phyloP scores from a whole-genome alignment of 2,797 vertebrate species.

The Cyclopterus lumpus region DNA sequence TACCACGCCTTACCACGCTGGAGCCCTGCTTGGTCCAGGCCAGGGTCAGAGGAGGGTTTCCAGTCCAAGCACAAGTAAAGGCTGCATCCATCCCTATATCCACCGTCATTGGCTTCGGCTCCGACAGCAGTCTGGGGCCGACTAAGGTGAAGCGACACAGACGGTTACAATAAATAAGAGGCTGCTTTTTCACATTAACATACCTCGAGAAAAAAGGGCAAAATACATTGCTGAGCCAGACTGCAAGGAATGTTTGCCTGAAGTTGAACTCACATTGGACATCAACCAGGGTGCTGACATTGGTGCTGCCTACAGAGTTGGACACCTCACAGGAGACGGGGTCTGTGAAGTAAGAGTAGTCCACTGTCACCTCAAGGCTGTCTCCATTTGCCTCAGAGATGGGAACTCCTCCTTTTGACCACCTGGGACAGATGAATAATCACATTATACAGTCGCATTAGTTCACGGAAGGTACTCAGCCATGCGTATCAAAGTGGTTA shows the following conservation, averaged over 20 bases:
- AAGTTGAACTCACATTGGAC: slow-evolving; percentile 88
- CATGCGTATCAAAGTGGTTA: slow-evolving; percentile 60
- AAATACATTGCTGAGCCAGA: slow-evolving; percentile 3
- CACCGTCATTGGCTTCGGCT: slow-evolving; percentile 87
- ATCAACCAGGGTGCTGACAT: slow-evolving; percentile 92
- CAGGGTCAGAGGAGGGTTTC: slow-evolving; percentile 91
- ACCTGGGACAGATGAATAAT: slow-evolving; percentile 80
- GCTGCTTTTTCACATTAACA: slow-evolving; percentile 26
- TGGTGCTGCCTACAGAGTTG: slow-evolving; percentile 92
- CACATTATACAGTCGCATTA: slow-evolving; percentile 61
- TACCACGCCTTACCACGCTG: slow-evolving; percentile 85
- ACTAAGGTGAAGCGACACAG: slow-evolving; percentile 76
- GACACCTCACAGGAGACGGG: slow-evolving; percentile 93
- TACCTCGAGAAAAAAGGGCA: slow-evolving; percentile 3
- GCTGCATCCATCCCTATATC: slow-evolving; percentile 89
- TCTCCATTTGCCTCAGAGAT: slow-evolving; percentile 90
- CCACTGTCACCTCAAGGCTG: slow-evolving; percentile 89
- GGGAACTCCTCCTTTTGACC: slow-evolving; percentile 91
- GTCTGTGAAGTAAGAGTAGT: slow-evolving; percentile 92
- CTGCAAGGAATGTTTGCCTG: not conserved
- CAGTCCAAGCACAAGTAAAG: slow-evolving; percentile 92
- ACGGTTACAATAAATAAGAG: slow-evolving; percentile 47
- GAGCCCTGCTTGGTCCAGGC: slow-evolving; percentile 91
- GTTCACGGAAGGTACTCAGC: slow-evolving; percentile 54
- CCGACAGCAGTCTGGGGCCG: slow-evolving; percentile 88